Conservation (phyloP, 2,888 invertebrate species). For the Cistogaster globosa region DNA sequence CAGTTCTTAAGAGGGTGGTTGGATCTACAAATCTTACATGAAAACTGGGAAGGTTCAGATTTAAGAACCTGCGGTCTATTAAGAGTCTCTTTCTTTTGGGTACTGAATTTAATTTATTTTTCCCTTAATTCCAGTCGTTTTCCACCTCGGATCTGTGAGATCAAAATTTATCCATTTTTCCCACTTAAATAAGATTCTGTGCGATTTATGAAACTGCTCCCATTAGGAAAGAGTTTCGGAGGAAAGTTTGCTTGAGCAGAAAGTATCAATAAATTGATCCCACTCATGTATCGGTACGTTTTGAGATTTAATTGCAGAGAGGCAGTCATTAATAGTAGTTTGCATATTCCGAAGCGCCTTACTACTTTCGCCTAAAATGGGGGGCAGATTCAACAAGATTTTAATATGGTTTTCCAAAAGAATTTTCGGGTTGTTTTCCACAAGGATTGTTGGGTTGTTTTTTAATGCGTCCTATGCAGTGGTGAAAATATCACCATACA, state of each 20-base stretch:
- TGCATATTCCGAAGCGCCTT: conserved; percentile 2
- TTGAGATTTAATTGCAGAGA: background rate
- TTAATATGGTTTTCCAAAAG: conserved; percentile 25
- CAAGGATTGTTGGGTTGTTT: conserved; percentile 25
- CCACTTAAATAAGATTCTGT: conserved; percentile 27
- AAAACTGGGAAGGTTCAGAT: background rate
- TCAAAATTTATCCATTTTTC: conserved; percentile 35
- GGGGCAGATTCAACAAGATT: background rate
- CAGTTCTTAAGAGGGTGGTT: background rate
- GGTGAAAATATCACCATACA: conserved; percentile 14
- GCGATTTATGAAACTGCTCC: background rate
- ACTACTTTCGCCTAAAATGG: background rate
- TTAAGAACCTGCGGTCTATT: background rate
- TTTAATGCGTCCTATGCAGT: conserved; percentile 18
- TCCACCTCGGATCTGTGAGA: conserved; percentile 26
- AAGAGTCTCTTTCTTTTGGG: background rate
- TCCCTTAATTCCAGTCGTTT: conserved; percentile 11
- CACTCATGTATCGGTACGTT: conserved; percentile 22
- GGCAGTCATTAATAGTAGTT: conserved; percentile 12
- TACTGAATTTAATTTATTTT: background rate
- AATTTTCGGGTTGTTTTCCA: conserved; percentile 25
- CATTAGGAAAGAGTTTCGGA: conserved; percentile 20
- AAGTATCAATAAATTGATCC: conserved; percentile 30
- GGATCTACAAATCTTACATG: background rate
- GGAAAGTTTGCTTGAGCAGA: conserved; percentile 4